Conservation (phyloP, 1,140 invertebrate species). For the Drosophila pandora region DNA sequence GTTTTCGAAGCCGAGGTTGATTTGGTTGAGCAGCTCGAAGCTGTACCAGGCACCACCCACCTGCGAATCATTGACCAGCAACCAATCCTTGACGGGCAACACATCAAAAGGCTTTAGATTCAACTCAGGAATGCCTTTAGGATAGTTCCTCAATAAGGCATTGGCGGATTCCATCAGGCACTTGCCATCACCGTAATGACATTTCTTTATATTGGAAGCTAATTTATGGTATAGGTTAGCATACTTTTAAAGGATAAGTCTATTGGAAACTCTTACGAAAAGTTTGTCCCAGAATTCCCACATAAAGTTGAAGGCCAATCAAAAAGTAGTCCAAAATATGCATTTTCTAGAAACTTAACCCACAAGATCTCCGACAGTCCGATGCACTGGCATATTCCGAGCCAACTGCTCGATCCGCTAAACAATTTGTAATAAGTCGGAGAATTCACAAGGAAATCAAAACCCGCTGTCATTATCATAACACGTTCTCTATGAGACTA, state of each 20-base stretch:
- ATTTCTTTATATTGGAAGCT: conserved; percentile 54
- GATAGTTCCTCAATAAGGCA: conserved; percentile 37
- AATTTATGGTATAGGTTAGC: too few relatives aligned
- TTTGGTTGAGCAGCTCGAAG: conserved; percentile 52
- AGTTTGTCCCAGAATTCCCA: conserved; percentile 19
- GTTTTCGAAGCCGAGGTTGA: conserved; percentile 64
- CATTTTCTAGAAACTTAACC: conserved; percentile 31
- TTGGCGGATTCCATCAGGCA: conserved; percentile 53
- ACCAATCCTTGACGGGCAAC: conserved; percentile 41
- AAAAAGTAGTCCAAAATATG: conserved; percentile 14
- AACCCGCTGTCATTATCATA: conserved; percentile 56
- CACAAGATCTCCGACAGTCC: conserved; percentile 17
- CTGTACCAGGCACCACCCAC: conserved; percentile 54
- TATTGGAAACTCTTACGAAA: conserved; percentile 43
- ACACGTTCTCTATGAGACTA: conserved; percentile 41
- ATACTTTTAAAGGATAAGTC: not conserved
- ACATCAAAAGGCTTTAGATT: conserved; percentile 55
- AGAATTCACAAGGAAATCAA: conserved; percentile 40
- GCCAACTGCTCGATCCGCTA: conserved; percentile 9
- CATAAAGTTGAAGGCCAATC: conserved; percentile 23
- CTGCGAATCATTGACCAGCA: conserved; percentile 52
- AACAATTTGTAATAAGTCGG: conserved; percentile 5
- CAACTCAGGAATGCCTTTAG: conserved; percentile 59
- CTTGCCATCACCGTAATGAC: conserved; percentile 52
- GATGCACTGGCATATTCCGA: conserved; percentile 35